A percentile compares a stretch with the other conserved stretches of the same genome.
Evolutionary conservation across 2,888 invertebrate genomes (phyloP).

Genomic region (Notodonta dromedarius): DNA sequence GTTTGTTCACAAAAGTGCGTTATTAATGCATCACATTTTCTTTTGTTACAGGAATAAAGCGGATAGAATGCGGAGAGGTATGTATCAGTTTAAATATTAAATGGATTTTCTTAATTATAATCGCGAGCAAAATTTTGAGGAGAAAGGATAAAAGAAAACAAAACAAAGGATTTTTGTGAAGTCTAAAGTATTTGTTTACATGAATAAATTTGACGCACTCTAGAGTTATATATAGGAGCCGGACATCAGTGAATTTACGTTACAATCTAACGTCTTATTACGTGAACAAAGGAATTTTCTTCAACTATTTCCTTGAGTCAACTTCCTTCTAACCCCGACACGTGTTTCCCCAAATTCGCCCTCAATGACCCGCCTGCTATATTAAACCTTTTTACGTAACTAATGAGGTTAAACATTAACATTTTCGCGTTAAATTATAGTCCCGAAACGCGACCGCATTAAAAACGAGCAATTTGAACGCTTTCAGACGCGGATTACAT

Average conservation of each 20-base stretch:
- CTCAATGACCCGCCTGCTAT: neutral
- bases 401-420: conserved; percentile 34
- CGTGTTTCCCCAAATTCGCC: neutral
- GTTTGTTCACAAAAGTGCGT: conserved; percentile 5
- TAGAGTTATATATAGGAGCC: too few species aligned
- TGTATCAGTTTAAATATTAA: conserved; percentile 34
- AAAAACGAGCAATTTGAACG: conserved; percentile 7
- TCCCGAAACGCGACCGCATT: conserved; percentile 22
- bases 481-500: conserved; percentile 7
- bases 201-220: too few species aligned
- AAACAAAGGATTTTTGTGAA: too few species aligned
- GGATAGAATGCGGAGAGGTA: conserved; percentile 72
- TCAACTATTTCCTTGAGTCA: too few species aligned
- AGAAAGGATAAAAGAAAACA: too few species aligned
- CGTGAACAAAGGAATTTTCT: too few species aligned
- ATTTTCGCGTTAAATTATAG: conserved; percentile 28
- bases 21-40: conserved; percentile 21
- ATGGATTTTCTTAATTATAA: neutral
- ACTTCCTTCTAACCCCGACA: too few species aligned
- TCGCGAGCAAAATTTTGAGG: neutral
- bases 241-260: too few species aligned
- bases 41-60: conserved; percentile 72
- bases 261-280: too few species aligned
- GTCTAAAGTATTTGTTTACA: too few species aligned
- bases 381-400: conserved; percentile 20